Conservation (phyloP, 2,797 vertebrate genomes). For the Anabacerthia variegaticeps region DNA sequence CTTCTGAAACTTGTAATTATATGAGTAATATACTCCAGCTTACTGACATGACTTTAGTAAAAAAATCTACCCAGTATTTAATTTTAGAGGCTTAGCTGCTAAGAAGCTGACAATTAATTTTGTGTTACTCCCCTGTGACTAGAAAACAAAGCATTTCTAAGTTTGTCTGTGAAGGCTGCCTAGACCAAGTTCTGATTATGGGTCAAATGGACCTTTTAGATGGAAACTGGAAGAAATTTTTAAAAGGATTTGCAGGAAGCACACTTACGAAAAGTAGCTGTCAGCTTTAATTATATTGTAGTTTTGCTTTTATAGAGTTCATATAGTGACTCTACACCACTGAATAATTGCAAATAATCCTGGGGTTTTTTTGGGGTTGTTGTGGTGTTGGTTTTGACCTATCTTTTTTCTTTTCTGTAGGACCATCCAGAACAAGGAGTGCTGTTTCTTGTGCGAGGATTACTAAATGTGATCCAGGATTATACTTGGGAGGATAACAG, state of each 20-base stretch:
- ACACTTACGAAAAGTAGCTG: not conserved
- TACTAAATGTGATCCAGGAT: conserved; percentile 96
- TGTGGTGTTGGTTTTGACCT: not conserved
- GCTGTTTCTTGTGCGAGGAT: conserved; percentile 90
- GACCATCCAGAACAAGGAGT: conserved; percentile 97
- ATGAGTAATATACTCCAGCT: not conserved
- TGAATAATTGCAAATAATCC: not conserved
- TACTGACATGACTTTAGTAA: not conserved
- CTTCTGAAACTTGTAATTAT: not conserved
- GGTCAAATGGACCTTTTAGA: not conserved
- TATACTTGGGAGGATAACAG: conserved; percentile 95
- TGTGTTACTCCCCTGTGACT: not conserved
- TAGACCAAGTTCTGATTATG: not conserved
- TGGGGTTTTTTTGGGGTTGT: not conserved
- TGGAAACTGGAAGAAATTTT: not conserved
- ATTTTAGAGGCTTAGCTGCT: conserved; percentile 32
- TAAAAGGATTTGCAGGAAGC: not conserved
- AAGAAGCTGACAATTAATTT: conserved; percentile 27
- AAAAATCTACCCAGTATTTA: not conserved
- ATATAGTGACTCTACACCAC: not conserved
- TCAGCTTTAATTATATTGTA: not conserved
- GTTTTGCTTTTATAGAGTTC: not conserved
- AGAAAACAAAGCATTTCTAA: conserved; percentile 1
- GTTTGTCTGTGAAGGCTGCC: not conserved
- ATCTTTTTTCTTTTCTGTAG: conserved; percentile 62